Conservation (phyloP, 2,797 vertebrate species). For the Salmo trutta region DNA sequence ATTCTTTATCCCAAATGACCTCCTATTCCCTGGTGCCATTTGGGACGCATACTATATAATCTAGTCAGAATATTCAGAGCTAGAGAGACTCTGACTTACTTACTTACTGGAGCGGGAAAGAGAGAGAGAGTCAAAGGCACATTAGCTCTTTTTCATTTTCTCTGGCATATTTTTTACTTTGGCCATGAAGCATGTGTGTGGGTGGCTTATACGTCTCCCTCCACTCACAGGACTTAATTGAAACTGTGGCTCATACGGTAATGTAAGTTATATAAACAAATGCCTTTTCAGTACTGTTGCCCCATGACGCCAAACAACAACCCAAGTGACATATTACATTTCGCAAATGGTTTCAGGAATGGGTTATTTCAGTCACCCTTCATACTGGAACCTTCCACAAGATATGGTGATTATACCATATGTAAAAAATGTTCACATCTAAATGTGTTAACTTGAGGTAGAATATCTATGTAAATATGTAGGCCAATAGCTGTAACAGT, state of each 20-base stretch:
- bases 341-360: background rate
- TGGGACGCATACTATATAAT: too few species aligned
- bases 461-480: background rate
- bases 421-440: background rate
- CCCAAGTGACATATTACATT: background rate
- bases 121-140: background rate
- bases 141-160: constrained; percentile 5
- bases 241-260: background rate
- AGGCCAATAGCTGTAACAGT: constrained; percentile 1
- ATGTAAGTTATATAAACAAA: background rate
- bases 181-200: background rate
- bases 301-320: background rate
- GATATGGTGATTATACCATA: too few species aligned
- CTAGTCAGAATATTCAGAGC: too few species aligned
- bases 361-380: background rate
- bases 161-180: constrained; percentile 19
- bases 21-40: too few species aligned
- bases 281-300: background rate
- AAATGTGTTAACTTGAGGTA: background rate
- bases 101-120: background rate
- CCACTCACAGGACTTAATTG: background rate
- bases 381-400: background rate
- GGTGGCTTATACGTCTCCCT: background rate
- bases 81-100: background rate
- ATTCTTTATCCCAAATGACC: background rate